Percentiles rank a stretch among this genome's conserved stretches.
These are phyloP conservation scores for Theristus sp. DNA, from an alignment of 2,888 invertebrate species.

Conservation along the genomic window DNA sequence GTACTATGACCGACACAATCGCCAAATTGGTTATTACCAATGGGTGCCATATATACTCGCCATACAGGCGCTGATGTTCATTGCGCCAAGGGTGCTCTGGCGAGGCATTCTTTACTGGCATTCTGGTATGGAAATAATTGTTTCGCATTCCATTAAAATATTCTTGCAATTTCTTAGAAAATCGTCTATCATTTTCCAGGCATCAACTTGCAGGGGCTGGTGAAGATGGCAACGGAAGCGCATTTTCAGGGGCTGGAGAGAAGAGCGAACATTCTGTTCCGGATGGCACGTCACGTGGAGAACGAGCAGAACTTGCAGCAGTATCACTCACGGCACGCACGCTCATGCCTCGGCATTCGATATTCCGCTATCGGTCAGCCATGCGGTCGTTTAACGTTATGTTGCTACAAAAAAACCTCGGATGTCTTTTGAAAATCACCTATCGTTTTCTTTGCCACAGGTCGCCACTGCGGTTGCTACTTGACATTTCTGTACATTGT, in stretches of 20 bases:
- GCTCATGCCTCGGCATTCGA: background rate
- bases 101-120: constrained; percentile 28
- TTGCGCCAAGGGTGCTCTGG: constrained; percentile 29
- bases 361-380: background rate
- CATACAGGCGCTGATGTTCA: constrained; percentile 27
- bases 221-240: constrained; percentile 30
- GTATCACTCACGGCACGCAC: background rate
- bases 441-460: too few species aligned
- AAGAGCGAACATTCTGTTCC: constrained; percentile 27
- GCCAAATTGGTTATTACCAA: constrained; percentile 29
- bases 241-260: constrained; percentile 26
- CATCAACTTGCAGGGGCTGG: constrained; percentile 28
- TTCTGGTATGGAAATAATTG: constrained; percentile 16
- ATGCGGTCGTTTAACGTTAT: too few species aligned
- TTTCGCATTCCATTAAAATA: too few species aligned
- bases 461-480: constrained; percentile 28
- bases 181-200: too few species aligned
- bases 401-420: too few species aligned
- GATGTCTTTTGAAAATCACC: too few species aligned
- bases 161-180: too few species aligned
- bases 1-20: constrained; percentile 26
- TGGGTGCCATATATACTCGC: constrained; percentile 28
- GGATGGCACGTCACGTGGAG: constrained; percentile 30
- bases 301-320: constrained; percentile 22
- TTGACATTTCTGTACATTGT: constrained; percentile 27